Conservation (phyloP, 2,113 vertebrate genomes). For the Martes martes region DNA sequence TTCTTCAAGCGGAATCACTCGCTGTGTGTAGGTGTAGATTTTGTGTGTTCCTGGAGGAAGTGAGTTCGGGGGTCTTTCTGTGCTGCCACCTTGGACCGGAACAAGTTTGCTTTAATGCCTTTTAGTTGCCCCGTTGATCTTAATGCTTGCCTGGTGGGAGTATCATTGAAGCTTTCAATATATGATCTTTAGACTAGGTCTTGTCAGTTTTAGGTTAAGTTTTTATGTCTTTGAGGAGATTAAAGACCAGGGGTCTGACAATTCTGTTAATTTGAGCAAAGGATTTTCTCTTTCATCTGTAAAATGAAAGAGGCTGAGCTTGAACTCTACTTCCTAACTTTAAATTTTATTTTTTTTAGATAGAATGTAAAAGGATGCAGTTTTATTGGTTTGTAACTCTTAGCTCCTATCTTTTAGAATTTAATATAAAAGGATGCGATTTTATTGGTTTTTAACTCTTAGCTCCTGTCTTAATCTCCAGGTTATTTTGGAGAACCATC, state of each 20-base stretch:
- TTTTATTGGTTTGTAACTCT: neutral
- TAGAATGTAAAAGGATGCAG: neutral
- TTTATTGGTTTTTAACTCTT: neutral
- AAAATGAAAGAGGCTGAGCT: neutral
- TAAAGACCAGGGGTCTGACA: neutral
- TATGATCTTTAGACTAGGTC: neutral
- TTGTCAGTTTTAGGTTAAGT: neutral
- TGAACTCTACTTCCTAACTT: neutral
- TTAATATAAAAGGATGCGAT: neutral
- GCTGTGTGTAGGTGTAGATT: neutral
- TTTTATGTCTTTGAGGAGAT: constrained; percentile 8
- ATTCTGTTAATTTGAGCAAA: neutral
- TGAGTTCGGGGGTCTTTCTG: neutral
- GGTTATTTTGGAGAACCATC: neutral
- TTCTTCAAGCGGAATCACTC: neutral
- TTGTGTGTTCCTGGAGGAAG: neutral
- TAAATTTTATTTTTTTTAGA: constrained; percentile 18
- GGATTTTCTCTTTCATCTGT: neutral
- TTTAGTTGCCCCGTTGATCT: neutral
- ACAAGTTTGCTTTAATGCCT: neutral
- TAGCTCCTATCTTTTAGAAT: neutral
- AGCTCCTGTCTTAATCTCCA: neutral
- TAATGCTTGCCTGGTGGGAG: neutral
- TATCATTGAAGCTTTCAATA: neutral
- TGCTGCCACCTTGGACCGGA: neutral